Conservation (phyloP, 2,888 invertebrate genomes). For the Machimus rusticus region DNA sequence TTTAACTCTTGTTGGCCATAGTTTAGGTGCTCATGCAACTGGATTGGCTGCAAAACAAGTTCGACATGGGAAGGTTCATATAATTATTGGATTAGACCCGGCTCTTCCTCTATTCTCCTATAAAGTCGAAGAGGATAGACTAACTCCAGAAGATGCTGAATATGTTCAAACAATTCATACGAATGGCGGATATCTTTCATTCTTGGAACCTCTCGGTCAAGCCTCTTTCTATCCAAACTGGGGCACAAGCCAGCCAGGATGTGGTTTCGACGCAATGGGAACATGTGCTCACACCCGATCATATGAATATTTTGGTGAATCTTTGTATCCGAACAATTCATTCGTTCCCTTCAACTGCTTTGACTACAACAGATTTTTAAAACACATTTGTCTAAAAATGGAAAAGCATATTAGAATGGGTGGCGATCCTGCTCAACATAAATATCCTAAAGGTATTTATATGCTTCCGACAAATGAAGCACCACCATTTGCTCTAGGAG, state of each 20-base stretch:
- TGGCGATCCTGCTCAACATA: conserved; percentile 45
- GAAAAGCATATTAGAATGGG: conserved; percentile 39
- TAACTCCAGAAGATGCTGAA: conserved; percentile 55
- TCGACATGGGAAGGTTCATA: conserved; percentile 65
- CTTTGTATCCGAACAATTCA: conserved; percentile 3
- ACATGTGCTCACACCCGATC: background rate
- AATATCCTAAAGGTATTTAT: conserved; percentile 17
- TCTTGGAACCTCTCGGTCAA: background rate
- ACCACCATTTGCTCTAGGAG: conserved; percentile 22
- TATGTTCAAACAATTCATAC: conserved; percentile 61
- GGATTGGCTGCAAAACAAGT: conserved; percentile 68
- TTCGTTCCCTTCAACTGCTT: conserved; percentile 50
- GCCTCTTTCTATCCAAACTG: conserved; percentile 66
- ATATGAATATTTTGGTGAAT: conserved; percentile 58
- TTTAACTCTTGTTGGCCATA: conserved; percentile 67
- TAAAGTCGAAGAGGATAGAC: conserved; percentile 51
- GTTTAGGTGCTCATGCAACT: conserved; percentile 68
- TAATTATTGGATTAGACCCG: conserved; percentile 62
- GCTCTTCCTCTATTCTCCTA: conserved; percentile 52
- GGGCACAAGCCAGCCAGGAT: conserved; percentile 66
- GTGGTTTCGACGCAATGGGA: conserved; percentile 54
- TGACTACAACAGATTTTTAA: conserved; percentile 51
- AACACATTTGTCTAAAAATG: background rate
- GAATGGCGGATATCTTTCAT: conserved; percentile 52
- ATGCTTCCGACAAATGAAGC: conserved; percentile 33